A percentile compares a stretch with the other conserved stretches of the same genome.
Evolutionary conservation across 2,888 invertebrate genomes (phyloP).

Genomic region (Marronus borbonicus): DNA sequence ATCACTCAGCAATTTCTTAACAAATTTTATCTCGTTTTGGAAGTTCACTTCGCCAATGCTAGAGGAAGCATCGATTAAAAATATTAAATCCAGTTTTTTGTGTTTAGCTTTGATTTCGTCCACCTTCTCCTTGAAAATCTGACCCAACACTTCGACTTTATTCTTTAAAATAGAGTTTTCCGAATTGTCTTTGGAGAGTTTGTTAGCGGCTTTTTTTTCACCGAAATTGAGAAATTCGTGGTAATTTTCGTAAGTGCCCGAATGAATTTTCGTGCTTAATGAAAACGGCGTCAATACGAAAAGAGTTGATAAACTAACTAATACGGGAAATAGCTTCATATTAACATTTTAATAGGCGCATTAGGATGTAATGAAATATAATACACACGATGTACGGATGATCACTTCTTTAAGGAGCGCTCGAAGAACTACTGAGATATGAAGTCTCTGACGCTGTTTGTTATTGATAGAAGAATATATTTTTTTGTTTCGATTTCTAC

Average conservation of each 20-base stretch:
- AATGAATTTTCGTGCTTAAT: not conserved
- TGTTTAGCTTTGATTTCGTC: slow-evolving; percentile 69
- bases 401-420: not conserved
- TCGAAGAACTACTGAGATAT: slow-evolving; percentile 9
- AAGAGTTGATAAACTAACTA: not conserved
- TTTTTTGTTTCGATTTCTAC: slow-evolving; percentile 18
- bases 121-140: slow-evolving; percentile 73
- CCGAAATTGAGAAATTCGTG: slow-evolving; percentile 68
- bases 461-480: slow-evolving; percentile 12
- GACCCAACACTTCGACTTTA: slow-evolving; percentile 73
- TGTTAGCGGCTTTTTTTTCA: slow-evolving; percentile 63
- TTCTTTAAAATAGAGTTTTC: slow-evolving; percentile 70
- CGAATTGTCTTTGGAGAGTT: slow-evolving; percentile 58
- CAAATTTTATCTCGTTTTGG: slow-evolving; percentile 78
- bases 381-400: not conserved
- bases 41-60: slow-evolving; percentile 80
- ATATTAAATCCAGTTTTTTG: slow-evolving; percentile 75
- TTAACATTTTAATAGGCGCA: slow-evolving; percentile 5
- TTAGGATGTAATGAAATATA: too few species aligned
- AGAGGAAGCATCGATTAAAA: slow-evolving; percentile 80
- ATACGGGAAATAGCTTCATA: slow-evolving; percentile 17
- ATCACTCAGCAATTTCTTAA: slow-evolving; percentile 77
- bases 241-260: slow-evolving; percentile 60
- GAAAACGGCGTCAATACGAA: not conserved
- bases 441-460: slow-evolving; percentile 10